Percentiles rank a stretch among this genome's conserved stretches.
Conservation (phyloP, 2,113 vertebrate species). For the Cynocephalus volans region DNA sequence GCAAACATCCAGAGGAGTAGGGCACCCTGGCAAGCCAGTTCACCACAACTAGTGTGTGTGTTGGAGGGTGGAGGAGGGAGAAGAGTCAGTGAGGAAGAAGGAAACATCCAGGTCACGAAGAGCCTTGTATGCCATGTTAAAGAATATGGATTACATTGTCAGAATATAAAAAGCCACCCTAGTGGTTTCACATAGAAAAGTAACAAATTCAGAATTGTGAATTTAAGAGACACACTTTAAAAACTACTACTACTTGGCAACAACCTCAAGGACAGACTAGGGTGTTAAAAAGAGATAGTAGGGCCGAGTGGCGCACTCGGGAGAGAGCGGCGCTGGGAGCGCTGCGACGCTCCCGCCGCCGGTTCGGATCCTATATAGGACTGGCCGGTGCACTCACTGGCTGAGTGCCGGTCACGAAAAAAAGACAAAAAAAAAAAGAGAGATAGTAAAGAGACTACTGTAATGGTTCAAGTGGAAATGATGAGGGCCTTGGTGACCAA, state of each 20-base stretch:
- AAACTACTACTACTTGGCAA: not conserved
- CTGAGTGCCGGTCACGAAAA: too few species aligned
- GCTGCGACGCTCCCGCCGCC: too few species aligned
- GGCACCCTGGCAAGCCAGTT: not conserved
- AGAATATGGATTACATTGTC: not conserved
- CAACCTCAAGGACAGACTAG: constrained; percentile 8
- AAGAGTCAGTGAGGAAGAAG: not conserved
- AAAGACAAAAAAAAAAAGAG: too few species aligned
- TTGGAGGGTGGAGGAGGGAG: too few species aligned
- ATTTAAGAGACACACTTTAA: constrained; percentile 32
- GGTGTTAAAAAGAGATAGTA: not conserved
- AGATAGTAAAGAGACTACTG: not conserved
- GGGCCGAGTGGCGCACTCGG: too few species aligned
- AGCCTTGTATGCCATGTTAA: not conserved
- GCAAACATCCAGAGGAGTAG: not conserved
- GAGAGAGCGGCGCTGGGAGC: too few species aligned
- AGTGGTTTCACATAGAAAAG: not conserved
- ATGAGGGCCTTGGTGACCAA: not conserved
- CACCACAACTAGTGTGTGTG: not conserved
- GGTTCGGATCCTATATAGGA: too few species aligned
- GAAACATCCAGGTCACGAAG: not conserved
- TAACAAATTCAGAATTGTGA: not conserved
- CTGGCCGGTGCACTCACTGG: too few species aligned
- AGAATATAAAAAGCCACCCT: constrained; percentile 29
- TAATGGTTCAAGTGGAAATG: not conserved